Conservation (phyloP, 1,140 invertebrate species). For the Bombus terrestris region DNA sequence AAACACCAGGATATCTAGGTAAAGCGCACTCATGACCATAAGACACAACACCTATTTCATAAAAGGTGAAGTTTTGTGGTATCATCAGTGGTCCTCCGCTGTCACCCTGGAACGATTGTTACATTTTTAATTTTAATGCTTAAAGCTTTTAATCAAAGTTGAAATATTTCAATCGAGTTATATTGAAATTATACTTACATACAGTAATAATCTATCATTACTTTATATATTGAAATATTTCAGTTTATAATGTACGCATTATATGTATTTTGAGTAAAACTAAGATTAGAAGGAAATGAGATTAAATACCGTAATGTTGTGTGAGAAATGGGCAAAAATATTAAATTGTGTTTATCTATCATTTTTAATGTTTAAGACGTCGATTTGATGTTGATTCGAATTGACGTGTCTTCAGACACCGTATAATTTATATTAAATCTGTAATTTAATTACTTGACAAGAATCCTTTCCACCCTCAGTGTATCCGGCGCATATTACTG, state of each 20-base stretch:
- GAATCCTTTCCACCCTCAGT: conserved; percentile 89
- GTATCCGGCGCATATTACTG: conserved; percentile 89
- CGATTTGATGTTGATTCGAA: too few species aligned
- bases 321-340: too few species aligned
- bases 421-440: not conserved
- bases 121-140: not conserved
- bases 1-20: conserved; percentile 89
- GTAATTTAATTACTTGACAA: conserved; percentile 85
- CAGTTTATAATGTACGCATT: rapidly evolving
- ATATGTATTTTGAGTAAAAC: too few species aligned
- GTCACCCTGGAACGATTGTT: conserved; percentile 85
- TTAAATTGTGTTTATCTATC: too few species aligned
- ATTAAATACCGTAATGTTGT: too few species aligned
- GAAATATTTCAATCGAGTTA: not conserved
- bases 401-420: too few species aligned
- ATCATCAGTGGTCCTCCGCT: conserved; percentile 93
- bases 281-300: too few species aligned
- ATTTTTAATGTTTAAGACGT: too few species aligned
- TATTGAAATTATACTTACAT: not conserved
- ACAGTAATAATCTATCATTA: too few species aligned
- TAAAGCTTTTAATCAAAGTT: not conserved
- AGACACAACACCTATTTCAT: conserved; percentile 89
- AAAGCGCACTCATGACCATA: conserved; percentile 89
- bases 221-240: too few species aligned
- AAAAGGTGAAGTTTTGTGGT: conserved; percentile 77